A percentile compares a stretch with the other conserved stretches of the same genome.
Conservation (phyloP, 2,797 vertebrate genomes). For the Acanthornis magna region DNA sequence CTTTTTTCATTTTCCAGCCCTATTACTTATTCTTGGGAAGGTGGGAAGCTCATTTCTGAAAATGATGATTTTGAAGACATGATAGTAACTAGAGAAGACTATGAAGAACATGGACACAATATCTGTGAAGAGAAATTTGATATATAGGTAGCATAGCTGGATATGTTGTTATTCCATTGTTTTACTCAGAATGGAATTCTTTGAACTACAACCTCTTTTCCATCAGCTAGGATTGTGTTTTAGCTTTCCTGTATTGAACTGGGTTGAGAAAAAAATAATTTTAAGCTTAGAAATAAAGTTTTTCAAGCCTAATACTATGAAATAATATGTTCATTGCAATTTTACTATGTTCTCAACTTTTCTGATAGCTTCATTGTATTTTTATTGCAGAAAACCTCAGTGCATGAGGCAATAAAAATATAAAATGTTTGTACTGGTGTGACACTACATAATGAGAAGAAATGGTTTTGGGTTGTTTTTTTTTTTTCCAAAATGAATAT, state of each 20-base stretch:
- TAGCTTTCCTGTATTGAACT: conserved; percentile 50
- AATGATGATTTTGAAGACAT: conserved; percentile 95
- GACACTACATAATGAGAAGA: background rate
- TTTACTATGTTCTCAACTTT: background rate
- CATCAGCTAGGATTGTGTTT: conserved; percentile 45
- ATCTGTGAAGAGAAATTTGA: conserved; percentile 98
- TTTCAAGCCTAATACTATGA: background rate
- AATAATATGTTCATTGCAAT: background rate
- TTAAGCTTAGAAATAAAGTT: conserved; percentile 8
- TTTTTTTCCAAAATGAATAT: background rate
- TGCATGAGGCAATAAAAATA: background rate
- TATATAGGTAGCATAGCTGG: conserved; percentile 75
- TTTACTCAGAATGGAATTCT: background rate
- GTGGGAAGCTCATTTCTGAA: conserved; percentile 92
- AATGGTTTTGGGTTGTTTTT: rapidly evolving
- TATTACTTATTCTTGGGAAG: conserved; percentile 93
- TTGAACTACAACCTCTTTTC: conserved; percentile 1
- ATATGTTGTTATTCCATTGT: background rate
- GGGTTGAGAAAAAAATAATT: background rate
- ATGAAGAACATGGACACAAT: conserved; percentile 95
- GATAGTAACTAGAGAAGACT: conserved; percentile 95
- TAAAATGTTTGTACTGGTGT: background rate
- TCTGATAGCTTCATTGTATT: background rate
- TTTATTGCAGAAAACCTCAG: background rate
- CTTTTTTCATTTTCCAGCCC: conserved; percentile 79